These are phyloP conservation scores for Tenthredo scrophulariae DNA, from an alignment of 2,888 invertebrate species.

Conservation along the genomic window DNA sequence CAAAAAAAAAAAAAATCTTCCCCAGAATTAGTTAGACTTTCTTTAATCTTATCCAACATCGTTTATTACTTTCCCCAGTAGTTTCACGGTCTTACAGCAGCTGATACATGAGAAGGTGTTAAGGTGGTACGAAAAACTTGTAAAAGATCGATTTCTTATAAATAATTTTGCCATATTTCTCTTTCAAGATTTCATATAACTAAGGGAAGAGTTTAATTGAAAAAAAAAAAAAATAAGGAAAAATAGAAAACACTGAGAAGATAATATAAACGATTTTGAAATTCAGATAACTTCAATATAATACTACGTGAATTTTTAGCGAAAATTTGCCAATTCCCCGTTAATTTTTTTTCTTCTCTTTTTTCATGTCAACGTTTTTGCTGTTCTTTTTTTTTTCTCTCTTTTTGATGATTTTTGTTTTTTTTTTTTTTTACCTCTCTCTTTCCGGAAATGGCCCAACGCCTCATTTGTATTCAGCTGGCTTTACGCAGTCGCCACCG, in stretches of 20 bases:
- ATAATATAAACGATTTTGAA: neutral
- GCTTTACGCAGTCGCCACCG: slow-evolving; percentile 4
- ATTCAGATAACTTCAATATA: neutral
- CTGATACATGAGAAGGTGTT: slow-evolving; percentile 1
- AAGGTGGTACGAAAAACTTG: neutral
- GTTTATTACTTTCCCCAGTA: neutral
- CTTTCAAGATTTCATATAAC: neutral
- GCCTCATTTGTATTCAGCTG: slow-evolving; percentile 34
- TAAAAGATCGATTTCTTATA: neutral
- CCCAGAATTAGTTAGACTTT: neutral
- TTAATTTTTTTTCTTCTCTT: neutral
- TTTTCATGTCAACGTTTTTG: neutral
- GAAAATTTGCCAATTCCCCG: neutral
- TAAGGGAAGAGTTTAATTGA: no score
- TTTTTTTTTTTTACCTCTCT: neutral
- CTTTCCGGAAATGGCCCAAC: neutral
- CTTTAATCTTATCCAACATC: neutral
- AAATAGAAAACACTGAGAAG: neutral
- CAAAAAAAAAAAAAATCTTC: no score
- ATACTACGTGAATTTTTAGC: neutral
- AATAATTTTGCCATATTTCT: neutral
- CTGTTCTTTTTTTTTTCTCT: neutral
- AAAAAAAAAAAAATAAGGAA: neutral
- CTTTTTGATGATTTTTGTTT: neutral
- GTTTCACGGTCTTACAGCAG: neutral